Conservation (phyloP, 2,888 invertebrate genomes). For the Shargacucullia verbasci region DNA sequence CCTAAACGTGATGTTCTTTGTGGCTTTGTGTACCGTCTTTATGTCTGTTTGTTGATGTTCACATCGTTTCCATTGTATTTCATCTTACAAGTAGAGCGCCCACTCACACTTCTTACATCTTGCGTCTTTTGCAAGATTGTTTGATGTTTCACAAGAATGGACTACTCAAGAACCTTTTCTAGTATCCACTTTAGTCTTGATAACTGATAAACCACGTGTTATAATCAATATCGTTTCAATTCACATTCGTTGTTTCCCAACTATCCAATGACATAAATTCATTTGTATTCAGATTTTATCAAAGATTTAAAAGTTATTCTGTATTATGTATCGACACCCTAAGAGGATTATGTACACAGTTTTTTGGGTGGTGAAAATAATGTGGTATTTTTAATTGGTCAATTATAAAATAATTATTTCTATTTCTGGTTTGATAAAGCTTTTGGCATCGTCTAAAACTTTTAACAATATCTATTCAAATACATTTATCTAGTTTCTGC, state of each 20-base stretch:
- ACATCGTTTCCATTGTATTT: conserved; percentile 32
- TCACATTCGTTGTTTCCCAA: too few species aligned
- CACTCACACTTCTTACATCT: conserved; percentile 21
- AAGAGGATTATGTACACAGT: too few species aligned
- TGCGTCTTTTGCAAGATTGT: conserved; percentile 25
- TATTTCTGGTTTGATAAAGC: conserved; percentile 21
- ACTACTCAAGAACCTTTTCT: conserved; percentile 15
- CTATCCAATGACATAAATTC: too few species aligned
- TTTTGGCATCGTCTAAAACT: conserved; percentile 7
- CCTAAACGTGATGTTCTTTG: too few species aligned
- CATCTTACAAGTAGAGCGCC: conserved; percentile 25
- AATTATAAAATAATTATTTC: conserved; percentile 23
- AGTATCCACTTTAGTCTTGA: conserved; percentile 18
- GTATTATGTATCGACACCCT: too few species aligned
- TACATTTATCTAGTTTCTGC: not conserved
- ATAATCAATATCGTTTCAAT: not conserved
- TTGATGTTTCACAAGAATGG: conserved; percentile 19
- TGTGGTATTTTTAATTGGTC: not conserved
- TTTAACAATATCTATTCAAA: not conserved
- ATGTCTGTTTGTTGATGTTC: conserved; percentile 29
- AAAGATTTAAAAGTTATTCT: too few species aligned
- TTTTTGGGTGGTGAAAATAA: conserved; percentile 11
- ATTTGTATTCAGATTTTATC: too few species aligned
- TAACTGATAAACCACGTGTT: conserved; percentile 35
- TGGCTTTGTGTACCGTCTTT: not conserved